A percentile compares a stretch with the other conserved stretches of the same genome.
Conservation (phyloP, 2,113 vertebrate species). For the Syngnathus floridae region DNA sequence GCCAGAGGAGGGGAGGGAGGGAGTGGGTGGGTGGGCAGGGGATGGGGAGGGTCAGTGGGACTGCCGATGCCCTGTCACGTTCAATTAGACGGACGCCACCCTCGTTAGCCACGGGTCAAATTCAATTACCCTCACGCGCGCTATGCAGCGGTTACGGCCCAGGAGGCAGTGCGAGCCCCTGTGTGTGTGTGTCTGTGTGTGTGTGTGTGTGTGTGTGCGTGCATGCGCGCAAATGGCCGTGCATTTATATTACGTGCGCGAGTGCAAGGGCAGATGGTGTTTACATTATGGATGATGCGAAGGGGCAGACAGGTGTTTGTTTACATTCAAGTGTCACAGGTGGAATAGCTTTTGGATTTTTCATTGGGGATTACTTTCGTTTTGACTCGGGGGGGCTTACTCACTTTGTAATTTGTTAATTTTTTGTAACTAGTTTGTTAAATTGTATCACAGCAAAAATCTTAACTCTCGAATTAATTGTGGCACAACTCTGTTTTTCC, state of each 20-base stretch:
- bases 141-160: slow-evolving; percentile 23
- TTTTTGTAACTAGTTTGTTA: too few relatives aligned
- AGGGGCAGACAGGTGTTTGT: too few relatives aligned
- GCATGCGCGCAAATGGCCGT: background rate
- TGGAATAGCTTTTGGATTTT: too few relatives aligned
- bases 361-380: too few relatives aligned
- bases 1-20: background rate
- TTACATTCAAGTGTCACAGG: too few relatives aligned
- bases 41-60: slow-evolving; percentile 16
- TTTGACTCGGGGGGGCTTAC: too few relatives aligned
- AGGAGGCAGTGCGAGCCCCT: slow-evolving; percentile 5
- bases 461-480: too few relatives aligned
- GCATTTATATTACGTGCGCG: background rate
- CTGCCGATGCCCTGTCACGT: slow-evolving; percentile 53
- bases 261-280: background rate
- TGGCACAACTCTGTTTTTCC: too few relatives aligned
- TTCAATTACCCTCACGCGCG: slow-evolving; percentile 55
- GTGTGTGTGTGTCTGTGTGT: background rate
- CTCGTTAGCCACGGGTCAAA: slow-evolving; percentile 68
- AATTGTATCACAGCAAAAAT: too few relatives aligned
- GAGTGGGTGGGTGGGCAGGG: background rate
- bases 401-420: too few relatives aligned
- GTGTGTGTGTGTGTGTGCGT: background rate
- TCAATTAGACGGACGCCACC: slow-evolving; percentile 49
- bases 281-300: too few relatives aligned